Base-by-base conservation (phyloP, 2,797 vertebrate genomes). In the Acropternis orthonyx region DNA sequence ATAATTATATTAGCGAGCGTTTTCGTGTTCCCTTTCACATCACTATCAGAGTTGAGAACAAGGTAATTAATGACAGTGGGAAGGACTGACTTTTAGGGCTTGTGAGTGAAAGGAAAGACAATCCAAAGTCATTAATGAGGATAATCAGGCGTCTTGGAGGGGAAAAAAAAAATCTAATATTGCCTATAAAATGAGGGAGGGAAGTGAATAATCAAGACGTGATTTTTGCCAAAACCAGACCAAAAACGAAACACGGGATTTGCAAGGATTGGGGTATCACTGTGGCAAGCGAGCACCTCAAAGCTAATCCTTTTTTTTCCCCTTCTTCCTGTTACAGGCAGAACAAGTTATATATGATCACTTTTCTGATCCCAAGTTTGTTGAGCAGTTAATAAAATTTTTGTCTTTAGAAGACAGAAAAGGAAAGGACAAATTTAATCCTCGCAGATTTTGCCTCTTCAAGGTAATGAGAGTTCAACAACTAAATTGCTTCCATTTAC, bases 361-460 rank as follows among this genome's bases (percentile, higher is more conserved):
- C 95, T 99, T 99, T 97, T 98, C 99, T 73, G 98, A 99, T 97
- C 98, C 98, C 36, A 98, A 98, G 62, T 99, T 99, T 98, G 98
- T 99, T 74, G 98, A 98, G 92, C 99, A 99, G 98, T 98, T 99
- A 94, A 98, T 99, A 44, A 99, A 99, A 95, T 99, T 99, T 98
- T 98, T 99, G 83, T 99, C 99, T 91, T 98, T 99, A 93, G 99
- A 99, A 98, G 99, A 99, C 95, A 98, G 99, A 88, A 99, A 99
- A 96, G 99, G 99, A 95, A 99, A 99, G 96, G 99, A 99, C 98
- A 99, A 99, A 97, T 99, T 99, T 96, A 99, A 99, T 97, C 99
- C 99, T 74, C 99, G 99, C 85, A 98, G 99, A 92, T 99, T 99
- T 98, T 99, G 99, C 95, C 98, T 99, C 96, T 99, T 99, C 97